phyloP scores from a whole-genome alignment of 2,113 vertebrate species.

The Vulpes lagopus region DNA sequence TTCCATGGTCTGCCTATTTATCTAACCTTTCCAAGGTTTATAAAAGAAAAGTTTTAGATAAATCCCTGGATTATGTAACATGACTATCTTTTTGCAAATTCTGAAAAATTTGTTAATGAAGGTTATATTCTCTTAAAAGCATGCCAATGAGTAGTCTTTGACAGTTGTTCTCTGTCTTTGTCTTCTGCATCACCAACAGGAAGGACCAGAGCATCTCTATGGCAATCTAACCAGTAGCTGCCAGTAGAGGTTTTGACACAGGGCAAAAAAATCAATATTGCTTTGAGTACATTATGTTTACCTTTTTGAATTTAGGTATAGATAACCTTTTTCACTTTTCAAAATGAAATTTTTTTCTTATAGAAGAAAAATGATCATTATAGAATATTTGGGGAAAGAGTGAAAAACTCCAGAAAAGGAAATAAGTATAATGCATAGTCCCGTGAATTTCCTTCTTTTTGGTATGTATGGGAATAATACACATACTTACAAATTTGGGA shows the following conservation, averaged over 20 bases:
- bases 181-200: not conserved
- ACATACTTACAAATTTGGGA: not conserved
- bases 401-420: slow-evolving; percentile 48
- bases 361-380: not conserved
- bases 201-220: not conserved
- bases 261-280: slow-evolving; percentile 23
- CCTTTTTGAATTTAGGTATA: slow-evolving; percentile 14
- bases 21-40: not conserved
- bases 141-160: not conserved
- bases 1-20: not conserved
- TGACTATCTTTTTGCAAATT: slow-evolving; percentile 1
- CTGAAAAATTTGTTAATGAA: slow-evolving; percentile 41
- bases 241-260: slow-evolving; percentile 36
- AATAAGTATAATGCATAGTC: not conserved
- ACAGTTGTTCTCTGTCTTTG: not conserved
- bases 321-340: slow-evolving; percentile 9
- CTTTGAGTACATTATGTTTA: slow-evolving; percentile 20
- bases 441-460: slow-evolving; percentile 34
- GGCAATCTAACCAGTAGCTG: slow-evolving; percentile 4
- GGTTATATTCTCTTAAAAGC: slow-evolving; percentile 27
- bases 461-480: not conserved
- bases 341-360: slow-evolving; percentile 24
- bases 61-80: slow-evolving; percentile 24
- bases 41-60: not conserved
- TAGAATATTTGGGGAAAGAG: slow-evolving; percentile 46